A percentile compares a stretch with the other conserved stretches of the same genome.
These are phyloP conservation scores for Sebastes wilsoni DNA, from an alignment of 2,797 vertebrate species.

Conservation along the genomic window DNA sequence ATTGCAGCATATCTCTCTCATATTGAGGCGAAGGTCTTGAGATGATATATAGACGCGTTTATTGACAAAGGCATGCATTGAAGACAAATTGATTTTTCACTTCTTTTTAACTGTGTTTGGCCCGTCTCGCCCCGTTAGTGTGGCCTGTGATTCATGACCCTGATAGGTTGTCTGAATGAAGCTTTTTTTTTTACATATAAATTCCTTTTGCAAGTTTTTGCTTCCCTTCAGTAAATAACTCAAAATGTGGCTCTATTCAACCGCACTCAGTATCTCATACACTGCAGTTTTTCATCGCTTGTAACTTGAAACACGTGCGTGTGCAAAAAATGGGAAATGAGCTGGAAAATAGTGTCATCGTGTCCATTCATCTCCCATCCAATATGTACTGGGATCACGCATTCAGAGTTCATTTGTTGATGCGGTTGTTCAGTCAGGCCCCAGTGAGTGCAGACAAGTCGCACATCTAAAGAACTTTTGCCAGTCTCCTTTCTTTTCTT, in stretches of 20 bases:
- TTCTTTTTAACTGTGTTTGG: conserved; percentile 49
- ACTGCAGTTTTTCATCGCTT: conserved; percentile 35
- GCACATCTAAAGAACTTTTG: conserved; percentile 30
- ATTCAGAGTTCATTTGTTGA: conserved; percentile 36
- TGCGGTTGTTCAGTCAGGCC: conserved; percentile 40
- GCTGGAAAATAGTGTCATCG: conserved; percentile 53
- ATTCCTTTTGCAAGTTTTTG: conserved; percentile 27
- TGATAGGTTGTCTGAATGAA: conserved; percentile 24
- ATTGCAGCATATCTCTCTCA: conserved; percentile 32
- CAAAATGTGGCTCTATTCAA: conserved; percentile 19
- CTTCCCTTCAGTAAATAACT: conserved; percentile 46
- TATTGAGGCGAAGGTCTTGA: conserved; percentile 29
- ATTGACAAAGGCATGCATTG: conserved; percentile 48
- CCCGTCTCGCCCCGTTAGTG: conserved; percentile 25
- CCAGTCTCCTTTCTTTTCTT: conserved; percentile 28
- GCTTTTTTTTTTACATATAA: conserved; percentile 18
- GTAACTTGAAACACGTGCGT: conserved; percentile 65
- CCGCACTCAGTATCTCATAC: conserved; percentile 29
- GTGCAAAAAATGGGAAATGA: conserved; percentile 48
- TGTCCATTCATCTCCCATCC: conserved; percentile 48
- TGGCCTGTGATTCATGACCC: conserved; percentile 57
- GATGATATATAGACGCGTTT: conserved; percentile 56
- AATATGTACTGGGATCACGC: conserved; percentile 18
- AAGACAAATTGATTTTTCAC: conserved; percentile 65
- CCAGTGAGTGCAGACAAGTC: conserved; percentile 38